These are phyloP conservation scores for Galbula dea DNA, from an alignment of 2,113 vertebrate species.

Conservation along the genomic window DNA sequence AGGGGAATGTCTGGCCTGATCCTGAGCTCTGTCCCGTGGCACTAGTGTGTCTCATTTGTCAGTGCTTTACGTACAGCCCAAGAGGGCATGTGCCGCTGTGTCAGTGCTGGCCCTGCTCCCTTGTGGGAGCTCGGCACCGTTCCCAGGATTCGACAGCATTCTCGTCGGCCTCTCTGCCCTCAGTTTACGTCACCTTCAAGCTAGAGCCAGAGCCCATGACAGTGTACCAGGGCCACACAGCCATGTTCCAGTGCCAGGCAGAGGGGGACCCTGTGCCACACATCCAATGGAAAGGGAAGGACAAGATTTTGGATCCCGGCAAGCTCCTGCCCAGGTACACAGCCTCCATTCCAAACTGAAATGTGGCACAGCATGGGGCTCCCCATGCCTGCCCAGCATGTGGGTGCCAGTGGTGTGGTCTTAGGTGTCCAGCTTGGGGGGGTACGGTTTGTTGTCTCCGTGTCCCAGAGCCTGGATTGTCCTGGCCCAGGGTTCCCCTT, in stretches of 20 bases:
- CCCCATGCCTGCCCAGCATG: fast-evolving
- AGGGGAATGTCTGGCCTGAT: neutral
- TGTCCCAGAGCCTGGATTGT: neutral
- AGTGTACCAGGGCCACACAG: constrained; percentile 93
- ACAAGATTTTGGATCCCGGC: constrained; percentile 82
- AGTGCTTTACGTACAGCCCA: neutral
- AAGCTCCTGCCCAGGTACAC: constrained; percentile 79
- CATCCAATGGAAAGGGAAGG: constrained; percentile 94
- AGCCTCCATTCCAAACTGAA: neutral
- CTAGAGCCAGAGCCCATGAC: constrained; percentile 89
- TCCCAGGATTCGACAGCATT: neutral
- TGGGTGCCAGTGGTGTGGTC: fast-evolving
- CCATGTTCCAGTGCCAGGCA: constrained; percentile 94
- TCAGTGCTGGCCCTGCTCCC: neutral
- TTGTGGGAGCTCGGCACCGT: neutral
- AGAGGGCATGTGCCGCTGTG: neutral
- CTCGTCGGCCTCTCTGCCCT: neutral
- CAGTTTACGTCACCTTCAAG: constrained; percentile 91
- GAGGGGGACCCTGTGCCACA: constrained; percentile 87
- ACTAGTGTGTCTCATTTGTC: neutral
- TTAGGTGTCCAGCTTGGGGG: neutral
- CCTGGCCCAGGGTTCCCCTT: neutral
- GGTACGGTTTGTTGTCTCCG: fast-evolving
- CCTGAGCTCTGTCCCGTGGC: fast-evolving
- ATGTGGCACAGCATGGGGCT: fast-evolving